Percentiles rank a stretch among this genome's conserved stretches.
Evolutionary conservation across 2,113 vertebrate genomes (phyloP).

Genomic region (Chaetura pelagica): DNA sequence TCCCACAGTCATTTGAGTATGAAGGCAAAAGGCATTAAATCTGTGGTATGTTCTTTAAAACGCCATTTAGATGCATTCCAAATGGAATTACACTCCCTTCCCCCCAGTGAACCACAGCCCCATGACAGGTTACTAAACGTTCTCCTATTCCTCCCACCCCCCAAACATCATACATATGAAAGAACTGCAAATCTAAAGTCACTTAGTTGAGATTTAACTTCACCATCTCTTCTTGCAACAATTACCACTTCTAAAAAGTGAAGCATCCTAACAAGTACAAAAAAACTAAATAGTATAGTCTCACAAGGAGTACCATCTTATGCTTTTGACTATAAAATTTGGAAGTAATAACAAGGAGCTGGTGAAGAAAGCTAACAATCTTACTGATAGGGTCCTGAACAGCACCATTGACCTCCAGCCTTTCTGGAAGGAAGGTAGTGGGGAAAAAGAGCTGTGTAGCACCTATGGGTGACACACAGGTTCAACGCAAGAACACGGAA

Average conservation of each 20-base stretch:
- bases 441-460: background rate
- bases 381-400: background rate
- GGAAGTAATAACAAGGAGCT: background rate
- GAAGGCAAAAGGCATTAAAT: background rate
- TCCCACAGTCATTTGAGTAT: background rate
- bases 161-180: background rate
- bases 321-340: fast-evolving
- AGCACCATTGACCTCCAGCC: background rate
- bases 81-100: background rate
- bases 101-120: background rate
- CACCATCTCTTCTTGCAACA: background rate
- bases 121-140: background rate
- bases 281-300: background rate
- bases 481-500: background rate
- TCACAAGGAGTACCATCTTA: background rate
- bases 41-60: background rate
- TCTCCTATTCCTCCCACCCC: background rate
- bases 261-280: background rate
- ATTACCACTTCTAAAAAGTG: background rate
- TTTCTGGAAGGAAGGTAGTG: background rate
- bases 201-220: background rate
- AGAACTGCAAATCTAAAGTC: background rate
- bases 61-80: background rate
- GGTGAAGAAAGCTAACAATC: background rate
- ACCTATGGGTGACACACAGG: background rate